Percentiles rank a stretch among this genome's conserved stretches.
Evolutionary conservation across 2,113 vertebrate species (phyloP).

Genomic region (Nycticryphes semicollaris): DNA sequence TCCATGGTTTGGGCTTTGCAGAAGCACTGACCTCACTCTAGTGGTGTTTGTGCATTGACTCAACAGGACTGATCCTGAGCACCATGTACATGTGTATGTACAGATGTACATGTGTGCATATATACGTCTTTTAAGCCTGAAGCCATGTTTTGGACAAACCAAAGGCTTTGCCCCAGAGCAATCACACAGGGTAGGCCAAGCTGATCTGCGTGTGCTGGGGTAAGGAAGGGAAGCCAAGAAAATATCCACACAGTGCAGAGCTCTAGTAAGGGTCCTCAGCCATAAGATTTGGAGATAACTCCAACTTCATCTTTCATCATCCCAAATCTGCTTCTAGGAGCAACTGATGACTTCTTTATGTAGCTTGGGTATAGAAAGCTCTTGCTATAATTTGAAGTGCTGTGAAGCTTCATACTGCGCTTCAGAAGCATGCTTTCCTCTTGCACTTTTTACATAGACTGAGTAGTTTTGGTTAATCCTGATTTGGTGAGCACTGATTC

Average conservation of each 20-base stretch:
- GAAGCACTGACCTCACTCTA: background rate
- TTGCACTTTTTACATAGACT: background rate
- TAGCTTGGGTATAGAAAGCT: background rate
- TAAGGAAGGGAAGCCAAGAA: background rate
- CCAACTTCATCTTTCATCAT: background rate
- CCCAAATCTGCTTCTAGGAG: background rate
- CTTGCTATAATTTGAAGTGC: background rate
- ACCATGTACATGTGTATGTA: too few species aligned
- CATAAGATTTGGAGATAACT: background rate
- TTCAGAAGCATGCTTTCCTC: background rate
- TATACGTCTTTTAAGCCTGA: background rate
- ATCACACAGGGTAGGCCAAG: background rate
- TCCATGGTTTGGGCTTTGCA: background rate
- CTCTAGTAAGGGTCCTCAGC: background rate
- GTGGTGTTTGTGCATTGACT: background rate
- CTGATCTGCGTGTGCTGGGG: background rate
- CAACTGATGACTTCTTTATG: background rate
- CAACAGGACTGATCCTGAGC: background rate
- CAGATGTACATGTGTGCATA: fast-evolving
- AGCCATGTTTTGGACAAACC: background rate
- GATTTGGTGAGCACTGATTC: background rate
- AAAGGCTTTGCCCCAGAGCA: background rate
- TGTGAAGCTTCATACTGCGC: background rate
- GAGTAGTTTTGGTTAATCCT: background rate
- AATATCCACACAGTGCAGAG: background rate